Base-by-base conservation (phyloP, 2,888 invertebrate genomes). In the Amblyjoppa fuscipennis region DNA sequence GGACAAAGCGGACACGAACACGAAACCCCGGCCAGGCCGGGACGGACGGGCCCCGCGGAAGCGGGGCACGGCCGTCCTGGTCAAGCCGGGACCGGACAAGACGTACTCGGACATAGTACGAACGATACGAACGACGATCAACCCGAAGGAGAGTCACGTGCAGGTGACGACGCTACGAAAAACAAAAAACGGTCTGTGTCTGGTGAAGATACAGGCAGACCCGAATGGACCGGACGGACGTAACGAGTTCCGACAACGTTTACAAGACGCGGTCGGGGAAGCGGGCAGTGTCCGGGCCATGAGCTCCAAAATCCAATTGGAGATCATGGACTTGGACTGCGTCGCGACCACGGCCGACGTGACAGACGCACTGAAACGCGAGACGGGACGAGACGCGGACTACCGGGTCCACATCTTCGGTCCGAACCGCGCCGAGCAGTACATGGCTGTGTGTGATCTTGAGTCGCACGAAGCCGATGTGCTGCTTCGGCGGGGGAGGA, bases 121-220 rank as follows among this genome's bases (percentile, higher is more conserved):
- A 16, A 64, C 25, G 13, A 71, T 71, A 38, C n/a, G 79, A 6
- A 66, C 13, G 38, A 41, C 49, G 16, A 66, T 79, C 7, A 64
- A 79, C 64, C 79, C 80, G 34, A 77, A 28, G 69, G 51, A 49
- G 34, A 81, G 61, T 38, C n/a, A 84, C 68, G 81, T 81, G 34
- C 82, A 85, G 31, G 81, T 85, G 69, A 82, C 73, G 68, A 53
- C 77, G 7, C 13, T 81, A 11, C 16, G 77, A 31, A 81, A 83
- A 11, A 86, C 83, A 0, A 86, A 81, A n/a, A 45, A 86, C 75
- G 83, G 86, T 13, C 68, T 69, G 81, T 76, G 83, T 68, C 81
- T 86, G 1, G 5, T 86, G 16, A 83, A 84, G 78, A 59, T 83
- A 25, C 79, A 68, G n/a, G 53, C 77, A 25, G 49, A 77, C 49